Base-by-base conservation (phyloP, 2,797 vertebrate genomes). In the Esox masquinongy region DNA sequence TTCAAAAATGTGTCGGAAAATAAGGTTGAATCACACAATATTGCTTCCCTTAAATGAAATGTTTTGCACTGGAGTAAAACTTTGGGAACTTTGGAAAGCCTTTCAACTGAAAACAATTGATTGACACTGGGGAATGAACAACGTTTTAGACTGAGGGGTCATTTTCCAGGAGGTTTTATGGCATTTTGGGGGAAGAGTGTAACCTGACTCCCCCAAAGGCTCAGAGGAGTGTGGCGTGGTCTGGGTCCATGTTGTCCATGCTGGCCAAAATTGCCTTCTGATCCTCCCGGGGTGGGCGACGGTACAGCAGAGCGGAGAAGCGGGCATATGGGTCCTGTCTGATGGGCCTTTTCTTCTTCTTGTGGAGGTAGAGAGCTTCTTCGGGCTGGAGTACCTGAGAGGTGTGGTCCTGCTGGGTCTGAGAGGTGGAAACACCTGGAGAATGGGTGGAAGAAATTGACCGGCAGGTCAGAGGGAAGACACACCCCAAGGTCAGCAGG, bases 311-410 rank as follows among this genome's bases (percentile, higher is more conserved):
- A 80, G 96, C 96, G 39, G 97, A 99, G 90, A 99, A 98, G 84
- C 97, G 97, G 87, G 95, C 93, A 67, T 97, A 97, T 74, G 98
- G 97, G 89, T 99, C 98, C 78, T 97, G 95, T 88, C 96, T 95
- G 85, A 92, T 89, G 81, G 96, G 95, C 90, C 95, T 95, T 93
- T 97, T 99, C 94, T 98, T 99, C 95, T 99, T 99, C 94, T 97
- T 98, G 86, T 94, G 96, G 95, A 99, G 97, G 96, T 98, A 99
- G 95, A 98, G 96, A 94, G 96, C 97, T 97, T 98, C 98, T 84
- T 98, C 96, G 91, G 96, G 96, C 88, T 92, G 96, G 94, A 97
- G 96, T 95, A 98, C 97, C 96, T 97, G 97, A 97, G 97, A 97
- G 95, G 92, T 95, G 94, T 95, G 95, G 94, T 94, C 95, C 94